These are phyloP conservation scores for Kradibia gibbosae DNA, from an alignment of 1,140 invertebrate genomes.

Conservation along the genomic window DNA sequence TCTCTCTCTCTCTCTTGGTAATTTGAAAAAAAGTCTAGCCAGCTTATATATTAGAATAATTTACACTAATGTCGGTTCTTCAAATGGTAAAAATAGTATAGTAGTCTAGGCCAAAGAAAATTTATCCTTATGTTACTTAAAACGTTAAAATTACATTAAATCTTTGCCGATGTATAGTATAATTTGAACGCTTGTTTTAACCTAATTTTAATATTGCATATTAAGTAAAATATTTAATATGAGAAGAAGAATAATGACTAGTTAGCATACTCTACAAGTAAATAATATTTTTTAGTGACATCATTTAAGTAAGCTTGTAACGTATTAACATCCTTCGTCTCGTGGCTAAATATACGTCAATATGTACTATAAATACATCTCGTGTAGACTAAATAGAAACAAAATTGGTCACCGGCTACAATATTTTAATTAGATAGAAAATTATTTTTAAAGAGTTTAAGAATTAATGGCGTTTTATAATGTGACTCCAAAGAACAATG, in stretches of 20 bases:
- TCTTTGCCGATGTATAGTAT: background rate
- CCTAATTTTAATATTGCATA: background rate
- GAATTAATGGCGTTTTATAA: too few relatives aligned
- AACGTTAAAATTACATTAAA: background rate
- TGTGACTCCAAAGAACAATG: too few relatives aligned
- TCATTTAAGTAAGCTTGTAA: background rate
- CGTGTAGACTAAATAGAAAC: slow-evolving; percentile 8
- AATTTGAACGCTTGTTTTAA: background rate
- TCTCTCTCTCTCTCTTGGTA: background rate
- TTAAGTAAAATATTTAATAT: background rate
- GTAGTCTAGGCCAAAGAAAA: too few relatives aligned
- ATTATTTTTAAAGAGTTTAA: background rate
- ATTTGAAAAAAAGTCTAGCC: too few relatives aligned
- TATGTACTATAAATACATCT: slow-evolving; percentile 4
- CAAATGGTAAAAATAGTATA: too few relatives aligned
- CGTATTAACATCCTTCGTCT: background rate
- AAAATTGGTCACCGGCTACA: background rate
- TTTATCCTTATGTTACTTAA: background rate
- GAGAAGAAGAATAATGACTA: background rate
- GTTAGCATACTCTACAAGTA: background rate
- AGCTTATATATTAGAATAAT: too few relatives aligned
- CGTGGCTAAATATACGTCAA: slow-evolving; percentile 11
- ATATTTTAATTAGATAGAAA: background rate
- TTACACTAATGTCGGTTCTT: too few relatives aligned
- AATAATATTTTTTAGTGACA: background rate